A percentile compares a stretch with the other conserved stretches of the same genome.
phyloP scores from a whole-genome alignment of 2,113 vertebrate genomes.

The Antechinus flavipes region DNA sequence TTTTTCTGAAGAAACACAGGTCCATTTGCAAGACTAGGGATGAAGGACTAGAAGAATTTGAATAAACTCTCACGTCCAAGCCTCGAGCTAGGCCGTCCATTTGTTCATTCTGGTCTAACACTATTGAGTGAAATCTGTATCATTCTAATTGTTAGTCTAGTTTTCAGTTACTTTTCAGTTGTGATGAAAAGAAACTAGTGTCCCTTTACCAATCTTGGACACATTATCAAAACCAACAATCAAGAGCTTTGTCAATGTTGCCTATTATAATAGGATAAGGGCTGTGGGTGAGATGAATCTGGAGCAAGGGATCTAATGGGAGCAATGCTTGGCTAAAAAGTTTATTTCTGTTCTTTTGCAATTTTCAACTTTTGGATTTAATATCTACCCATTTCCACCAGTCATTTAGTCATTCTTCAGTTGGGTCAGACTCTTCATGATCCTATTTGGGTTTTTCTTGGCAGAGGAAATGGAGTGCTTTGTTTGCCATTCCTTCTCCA shows the following conservation, averaged over 20 bases:
- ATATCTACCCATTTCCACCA: no score
- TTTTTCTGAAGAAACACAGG: constrained; percentile 2
- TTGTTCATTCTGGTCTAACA: constrained; percentile 12
- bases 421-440: background rate
- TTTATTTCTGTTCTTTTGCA: constrained; percentile 30
- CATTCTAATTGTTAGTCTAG: background rate
- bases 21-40: background rate
- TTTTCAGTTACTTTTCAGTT: constrained; percentile 1
- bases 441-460: background rate
- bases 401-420: background rate
- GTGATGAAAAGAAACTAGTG: constrained; percentile 44
- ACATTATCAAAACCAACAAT: constrained; percentile 32
- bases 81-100: constrained; percentile 21
- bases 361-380: constrained; percentile 35
- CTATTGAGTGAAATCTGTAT: background rate
- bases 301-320: constrained; percentile 28
- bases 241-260: constrained; percentile 37
- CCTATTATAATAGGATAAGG: background rate
- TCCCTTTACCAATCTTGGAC: background rate
- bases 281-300: constrained; percentile 25
- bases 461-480: background rate
- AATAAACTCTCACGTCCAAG: constrained; percentile 26
- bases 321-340: constrained; percentile 45
- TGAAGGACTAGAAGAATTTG: constrained; percentile 22
- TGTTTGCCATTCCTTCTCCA: background rate